Base-by-base conservation (phyloP, 2,113 vertebrate genomes). In the Dipodomys spectabilis region DNA sequence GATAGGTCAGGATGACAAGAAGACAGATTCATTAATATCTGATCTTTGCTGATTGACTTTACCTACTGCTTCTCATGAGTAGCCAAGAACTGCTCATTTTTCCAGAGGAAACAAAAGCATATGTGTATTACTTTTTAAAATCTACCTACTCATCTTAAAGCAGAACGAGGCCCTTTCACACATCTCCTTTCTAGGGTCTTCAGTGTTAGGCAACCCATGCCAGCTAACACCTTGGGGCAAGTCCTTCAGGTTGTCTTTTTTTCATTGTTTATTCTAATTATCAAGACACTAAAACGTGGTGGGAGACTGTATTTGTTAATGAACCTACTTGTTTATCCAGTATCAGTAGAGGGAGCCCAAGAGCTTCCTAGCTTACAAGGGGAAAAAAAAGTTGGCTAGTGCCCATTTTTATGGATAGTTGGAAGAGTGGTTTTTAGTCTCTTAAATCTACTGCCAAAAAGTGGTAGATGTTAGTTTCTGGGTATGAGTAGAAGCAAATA, bases 291-390 rank as follows among this genome's bases (percentile, higher is more conserved):
- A 12, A 93, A 86, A 75, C n/a, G 57, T 83, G 93, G 30, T 67
- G 35, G 39, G 25, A 53, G 53, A 57, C 73, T 65, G 2, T 73
- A 28, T 60, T 91, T 89, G 69, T 83, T 82, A 86, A 93, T 62
- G 44, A 94, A 84, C 16, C 57, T 82, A 64, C 65, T 65, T 65
- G 28, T 80, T 83, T 77, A 85, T 81, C 45, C 6, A 79, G 0
- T n/a, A 82, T 79, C 96, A 94, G 75, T 27, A 96, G 92, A 92
- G 95, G 95, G 94, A 96, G 94, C 94, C 83, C 95, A 86, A 95
- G 95, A 95, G 94, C 91, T 96, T 86, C 30, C 45, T 28, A 86
- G 57, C 23, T 28, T 69, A 72, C 90, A 88, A 57, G 16, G 53
- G 69, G 93, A 94, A 92, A 75, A 92, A 75, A 80, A 25, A 53